These are phyloP conservation scores for Sinocyclocheilus anshuiensis DNA, from an alignment of 2,113 vertebrate genomes.

Conservation along the genomic window DNA sequence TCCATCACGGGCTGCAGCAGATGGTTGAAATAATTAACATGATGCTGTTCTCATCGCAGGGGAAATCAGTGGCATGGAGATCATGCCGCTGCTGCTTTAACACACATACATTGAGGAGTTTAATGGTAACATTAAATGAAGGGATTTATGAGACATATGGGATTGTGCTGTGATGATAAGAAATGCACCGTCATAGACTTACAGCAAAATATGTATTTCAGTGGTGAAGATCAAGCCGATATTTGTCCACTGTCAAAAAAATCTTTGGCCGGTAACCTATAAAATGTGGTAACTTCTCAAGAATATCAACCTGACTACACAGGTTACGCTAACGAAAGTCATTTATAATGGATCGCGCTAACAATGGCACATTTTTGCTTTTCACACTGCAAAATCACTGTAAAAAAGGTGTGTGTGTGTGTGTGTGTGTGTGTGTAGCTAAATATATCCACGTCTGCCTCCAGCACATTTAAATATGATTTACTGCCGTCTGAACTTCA, in stretches of 20 bases:
- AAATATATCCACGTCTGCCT: conserved; percentile 25
- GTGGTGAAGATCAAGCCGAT: background rate
- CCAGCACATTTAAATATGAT: conserved; percentile 44
- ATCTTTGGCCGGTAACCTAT: background rate
- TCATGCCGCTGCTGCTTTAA: conserved; percentile 80
- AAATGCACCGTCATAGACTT: conserved; percentile 24
- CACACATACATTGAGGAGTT: conserved; percentile 67
- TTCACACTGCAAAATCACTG: background rate
- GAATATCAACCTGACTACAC: background rate
- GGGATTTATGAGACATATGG: conserved; percentile 21
- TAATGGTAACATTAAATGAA: conserved; percentile 31
- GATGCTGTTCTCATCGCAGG: conserved; percentile 86
- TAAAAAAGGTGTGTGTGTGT: conserved; percentile 15
- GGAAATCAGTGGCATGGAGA: conserved; percentile 86
- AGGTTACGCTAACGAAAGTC: background rate
- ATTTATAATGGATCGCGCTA: background rate
- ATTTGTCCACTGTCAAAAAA: background rate
- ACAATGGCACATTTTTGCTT: background rate
- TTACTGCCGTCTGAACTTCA: conserved; percentile 45
- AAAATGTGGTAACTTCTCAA: background rate
- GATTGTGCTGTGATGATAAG: conserved; percentile 23
- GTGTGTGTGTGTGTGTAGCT: background rate
- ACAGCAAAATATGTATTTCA: background rate
- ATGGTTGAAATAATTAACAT: conserved; percentile 99
- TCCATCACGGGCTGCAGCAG: conserved; percentile 90